Conservation (phyloP, 2,113 vertebrate genomes). For the Aldabrachelys gigantea region DNA sequence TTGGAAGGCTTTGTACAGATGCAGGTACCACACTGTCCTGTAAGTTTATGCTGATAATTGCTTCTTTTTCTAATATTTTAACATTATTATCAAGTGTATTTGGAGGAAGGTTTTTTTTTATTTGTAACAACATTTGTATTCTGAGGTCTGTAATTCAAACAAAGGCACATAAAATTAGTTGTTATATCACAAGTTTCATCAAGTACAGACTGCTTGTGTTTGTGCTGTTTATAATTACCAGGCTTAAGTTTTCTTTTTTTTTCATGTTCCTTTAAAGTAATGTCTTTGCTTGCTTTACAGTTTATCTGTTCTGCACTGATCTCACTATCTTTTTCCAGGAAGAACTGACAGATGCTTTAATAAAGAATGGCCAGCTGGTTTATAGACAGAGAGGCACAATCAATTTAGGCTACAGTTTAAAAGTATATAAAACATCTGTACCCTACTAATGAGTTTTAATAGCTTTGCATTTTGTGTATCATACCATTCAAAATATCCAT, state of each 20-base stretch:
- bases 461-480: conserved; percentile 44
- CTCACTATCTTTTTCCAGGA: conserved; percentile 40
- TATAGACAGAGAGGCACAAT: conserved; percentile 55
- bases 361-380: conserved; percentile 72
- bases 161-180: conserved; percentile 15
- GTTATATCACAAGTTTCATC: not conserved
- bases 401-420: conserved; percentile 68
- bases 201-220: not conserved
- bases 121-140: not conserved
- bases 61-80: not conserved
- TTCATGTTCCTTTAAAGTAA: not conserved
- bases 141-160: not conserved
- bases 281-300: not conserved
- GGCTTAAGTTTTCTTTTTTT: not conserved
- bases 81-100: not conserved
- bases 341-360: conserved; percentile 70
- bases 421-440: conserved; percentile 70
- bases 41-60: not conserved
- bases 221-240: not conserved
- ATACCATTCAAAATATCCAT: conserved; percentile 47
- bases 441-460: conserved; percentile 59
- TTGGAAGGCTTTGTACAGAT: not conserved
- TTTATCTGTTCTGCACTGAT: conserved; percentile 32
- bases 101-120: not conserved
- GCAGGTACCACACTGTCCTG: not conserved